Base-by-base conservation (phyloP, 1,140 invertebrate species). In the Pogonomyrmex californicus region DNA sequence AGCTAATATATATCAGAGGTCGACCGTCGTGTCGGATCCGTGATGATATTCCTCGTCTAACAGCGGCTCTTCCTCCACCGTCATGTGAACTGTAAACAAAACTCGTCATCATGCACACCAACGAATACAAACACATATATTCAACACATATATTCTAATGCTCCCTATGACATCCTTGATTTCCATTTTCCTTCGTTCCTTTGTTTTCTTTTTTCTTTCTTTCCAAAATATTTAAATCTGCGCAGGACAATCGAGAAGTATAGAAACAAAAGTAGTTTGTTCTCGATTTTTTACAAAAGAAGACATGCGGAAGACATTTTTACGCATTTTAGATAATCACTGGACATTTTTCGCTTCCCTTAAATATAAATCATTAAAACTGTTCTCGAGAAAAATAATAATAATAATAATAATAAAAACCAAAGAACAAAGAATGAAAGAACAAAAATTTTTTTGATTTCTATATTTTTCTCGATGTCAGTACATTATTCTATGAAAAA, bases 41-140 rank as follows among this genome's bases (percentile, higher is more conserved):
- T 92, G 90, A 86, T 93, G 92, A 78, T 93, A 90, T 49, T 95
- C 93, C 89, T 94, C 94, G 83, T 90, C 91, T 91, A 94, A 94
- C 60, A 94, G 91, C 87, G 91, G 93, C 86, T 95, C 93, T 87
- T 92, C 92, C 89, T 95, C 94, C 91, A 94, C 85, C 91, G 91
- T 90, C 94, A 93, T 94, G 90, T 91, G 92, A 93, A 93, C 94
- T 95, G 94, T 86, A 88, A 95, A 95, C 91, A 95, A 94, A 95
- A 95, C 90, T 93, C 87, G 93, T 93, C 93, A 93, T 94, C 94
- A 93, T 94, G 93, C 93, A 94, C 92, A 91, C 91, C 88, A 93
- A 91, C 87, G 87, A 91, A 91, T 86, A 91, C 56, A 70, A 86
- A 90, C 60, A 81, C 23, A 0, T 23, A 23, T 23, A 23, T 23